Conservation (phyloP, 2,797 vertebrate genomes). For the Oophaga sylvatica region DNA sequence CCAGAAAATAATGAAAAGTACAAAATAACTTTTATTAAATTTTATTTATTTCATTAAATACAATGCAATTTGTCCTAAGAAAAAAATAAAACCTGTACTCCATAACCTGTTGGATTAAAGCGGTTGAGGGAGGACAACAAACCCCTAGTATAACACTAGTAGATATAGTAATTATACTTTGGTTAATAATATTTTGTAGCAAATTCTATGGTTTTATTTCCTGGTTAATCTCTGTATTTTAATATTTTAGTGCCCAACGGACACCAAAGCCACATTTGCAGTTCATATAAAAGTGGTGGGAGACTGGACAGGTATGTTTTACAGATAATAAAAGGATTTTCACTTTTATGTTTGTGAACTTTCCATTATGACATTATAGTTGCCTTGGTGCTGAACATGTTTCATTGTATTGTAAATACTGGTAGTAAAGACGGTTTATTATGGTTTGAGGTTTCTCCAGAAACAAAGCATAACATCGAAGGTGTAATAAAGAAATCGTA, state of each 20-base stretch:
- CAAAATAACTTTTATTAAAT: too few relatives aligned
- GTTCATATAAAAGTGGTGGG: constrained; percentile 93
- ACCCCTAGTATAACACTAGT: background rate
- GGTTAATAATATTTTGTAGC: background rate
- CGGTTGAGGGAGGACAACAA: background rate
- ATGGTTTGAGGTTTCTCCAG: too few relatives aligned
- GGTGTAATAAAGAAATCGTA: too few relatives aligned
- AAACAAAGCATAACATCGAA: too few relatives aligned
- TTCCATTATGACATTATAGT: background rate
- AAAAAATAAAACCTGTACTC: background rate
- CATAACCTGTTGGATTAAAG: background rate
- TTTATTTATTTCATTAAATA: background rate
- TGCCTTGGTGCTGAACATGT: background rate
- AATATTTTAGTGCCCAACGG: constrained; percentile 89
- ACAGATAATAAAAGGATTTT: background rate
- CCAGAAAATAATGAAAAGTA: too few relatives aligned
- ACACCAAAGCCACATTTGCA: constrained; percentile 90
- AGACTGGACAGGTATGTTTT: constrained; percentile 94
- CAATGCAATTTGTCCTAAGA: background rate
- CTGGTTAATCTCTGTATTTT: constrained; percentile 65
- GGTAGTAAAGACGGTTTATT: too few relatives aligned
- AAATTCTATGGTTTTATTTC: background rate
- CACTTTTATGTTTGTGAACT: background rate
- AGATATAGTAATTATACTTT: too few relatives aligned
- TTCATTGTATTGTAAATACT: background rate